Base-by-base conservation (phyloP, 2,888 invertebrate genomes). In the Drosophila bunnanda region DNA sequence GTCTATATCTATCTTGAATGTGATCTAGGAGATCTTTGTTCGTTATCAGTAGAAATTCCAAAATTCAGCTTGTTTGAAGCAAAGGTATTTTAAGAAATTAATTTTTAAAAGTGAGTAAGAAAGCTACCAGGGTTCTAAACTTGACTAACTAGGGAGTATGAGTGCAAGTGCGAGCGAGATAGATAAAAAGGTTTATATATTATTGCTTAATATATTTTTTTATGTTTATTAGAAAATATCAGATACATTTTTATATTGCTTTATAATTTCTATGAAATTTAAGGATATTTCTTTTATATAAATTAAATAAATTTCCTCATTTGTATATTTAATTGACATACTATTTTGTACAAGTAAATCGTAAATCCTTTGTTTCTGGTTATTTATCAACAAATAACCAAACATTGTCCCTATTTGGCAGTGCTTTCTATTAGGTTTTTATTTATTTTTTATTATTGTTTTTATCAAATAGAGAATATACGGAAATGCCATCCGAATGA, bases 401-500 rank as follows among this genome's bases (percentile, higher is more conserved):
- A 20, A 13, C 30, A 20, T 20, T 32, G 20, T 2, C 20, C 32
- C 8, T 13, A 20, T 20, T 4, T 8, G 9, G 9, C 20, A 20
- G 5, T 32, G 15, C 50, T 50, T 32, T 50, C 20, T 32, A 7
- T 32, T 32, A 17, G 17, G 17, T 46, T 30, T 30, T 46, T 32
- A 13, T 4, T 13, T 17, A 13, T 7, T 12, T 22, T 28, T 28
- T 7, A 28, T 28, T 7, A 28, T 28, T 58, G 0, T 50, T 32
- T 54, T 53, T 54, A 39, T 22, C 32, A 30, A 39, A 39, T 39
- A 39, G 30, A 32, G 20, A 62, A 64, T 48, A 59, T 39, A 61
- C 50, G 64, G 64, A 65, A 65, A 50, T 65, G 41, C 13, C 50
- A n/a, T 34, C 34, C 20, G 20, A 60, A 41, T 28, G 39, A 20